These are phyloP conservation scores for Agrilus planipennis DNA, from an alignment of 1,140 invertebrate species.

Conservation along the genomic window DNA sequence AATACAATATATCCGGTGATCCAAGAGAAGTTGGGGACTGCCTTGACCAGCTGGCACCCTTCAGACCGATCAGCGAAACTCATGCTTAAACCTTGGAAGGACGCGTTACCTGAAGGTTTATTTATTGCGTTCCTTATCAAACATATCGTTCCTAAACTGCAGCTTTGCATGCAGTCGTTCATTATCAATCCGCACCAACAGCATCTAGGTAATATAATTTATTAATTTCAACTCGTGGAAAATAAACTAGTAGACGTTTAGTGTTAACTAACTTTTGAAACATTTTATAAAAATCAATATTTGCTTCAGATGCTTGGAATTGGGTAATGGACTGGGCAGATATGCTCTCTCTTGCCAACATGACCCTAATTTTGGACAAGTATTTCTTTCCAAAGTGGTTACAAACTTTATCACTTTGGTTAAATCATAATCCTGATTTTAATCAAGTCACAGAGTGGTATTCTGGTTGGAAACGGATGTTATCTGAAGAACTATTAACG, in stretches of 20 bases:
- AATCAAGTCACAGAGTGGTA: conserved; percentile 82
- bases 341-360: conserved; percentile 54
- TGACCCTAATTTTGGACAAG: conserved; percentile 66
- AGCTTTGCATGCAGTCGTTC: conserved; percentile 54
- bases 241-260: too few relatives aligned
- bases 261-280: too few relatives aligned
- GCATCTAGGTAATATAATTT: conserved; percentile 49
- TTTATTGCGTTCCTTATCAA: conserved; percentile 78
- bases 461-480: conserved; percentile 71
- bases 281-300: too few relatives aligned
- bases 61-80: conserved; percentile 81
- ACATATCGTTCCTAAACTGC: conserved; percentile 85
- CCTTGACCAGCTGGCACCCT: conserved; percentile 84
- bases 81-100: conserved; percentile 88
- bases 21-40: conserved; percentile 78
- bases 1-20: conserved; percentile 82
- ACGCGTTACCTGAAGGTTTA: conserved; percentile 68
- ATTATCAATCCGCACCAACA: conserved; percentile 81
- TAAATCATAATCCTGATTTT: conserved; percentile 69
- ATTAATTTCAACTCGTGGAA: too few relatives aligned
- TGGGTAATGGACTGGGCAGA: conserved; percentile 83
- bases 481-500: conserved; percentile 52
- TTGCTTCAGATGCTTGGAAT: conserved; percentile 41
- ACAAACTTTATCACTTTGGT: conserved; percentile 65
- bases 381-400: conserved; percentile 84